Evolutionary conservation across 2,888 invertebrate genomes (phyloP), one percentile per base, ranked within the genome.

Genomic region (Xylota segnis): DNA sequence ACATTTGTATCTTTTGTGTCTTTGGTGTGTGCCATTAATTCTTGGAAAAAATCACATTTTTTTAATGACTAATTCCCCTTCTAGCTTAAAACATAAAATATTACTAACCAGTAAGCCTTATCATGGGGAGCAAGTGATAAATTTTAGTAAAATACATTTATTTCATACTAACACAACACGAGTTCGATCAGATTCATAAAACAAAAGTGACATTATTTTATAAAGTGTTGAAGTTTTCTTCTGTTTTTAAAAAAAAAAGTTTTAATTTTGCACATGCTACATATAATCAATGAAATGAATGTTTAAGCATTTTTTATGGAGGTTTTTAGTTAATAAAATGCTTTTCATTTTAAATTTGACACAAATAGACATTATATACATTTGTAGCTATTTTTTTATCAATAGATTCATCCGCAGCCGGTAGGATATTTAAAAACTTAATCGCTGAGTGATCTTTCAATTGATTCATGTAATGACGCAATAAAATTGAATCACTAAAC

Each of bases 401-500:
- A 18, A 16, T 18, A n/a, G n/a, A 32, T 14, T 18, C 10, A 18
- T 47, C 47, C 18, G 29, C 43, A 63, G n/a, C 45, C 14, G 40
- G 63, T 14, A 32, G 45, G 10, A 14, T 10, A 29, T 34, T 32
- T 7, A 14, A 14, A 14, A 12, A 14, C 1, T 65, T 66, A 23
- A 52, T 68, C 12, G 14, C 12, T 50, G 61, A 70, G 45, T 70
- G 52, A 70, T 77, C 32, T 61, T 61, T 72, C 16, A 50, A 40
- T 58, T 50, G 50, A 50, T 56, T 59, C 23, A 23, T 79, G 12
- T 58, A 47, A 29, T 71, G 78, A 65, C 71, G 63, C 40, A 78
- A 23, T 50, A 27, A 58, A 52, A 58, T 40, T 58, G 16, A 79
- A 65, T 63, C 65, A 79, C 71, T 79, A 72, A 27, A 66, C 72